phyloP scores from a whole-genome alignment of 2,113 vertebrate species.

The Cyanoliseus patagonus region DNA sequence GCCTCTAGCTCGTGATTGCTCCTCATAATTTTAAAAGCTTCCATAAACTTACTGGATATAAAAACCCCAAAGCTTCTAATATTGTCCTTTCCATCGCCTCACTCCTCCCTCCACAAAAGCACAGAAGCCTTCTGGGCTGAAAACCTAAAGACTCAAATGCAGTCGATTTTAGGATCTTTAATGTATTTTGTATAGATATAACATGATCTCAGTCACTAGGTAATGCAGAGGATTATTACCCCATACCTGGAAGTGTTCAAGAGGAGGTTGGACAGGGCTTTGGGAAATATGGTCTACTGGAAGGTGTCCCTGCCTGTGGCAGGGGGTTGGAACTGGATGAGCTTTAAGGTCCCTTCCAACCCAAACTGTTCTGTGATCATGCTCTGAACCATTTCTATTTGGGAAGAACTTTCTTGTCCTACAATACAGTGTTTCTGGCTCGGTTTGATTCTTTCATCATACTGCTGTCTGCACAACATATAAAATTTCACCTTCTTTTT shows the following conservation, averaged over 20 bases:
- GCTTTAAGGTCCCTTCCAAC: not conserved
- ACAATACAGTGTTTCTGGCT: not conserved
- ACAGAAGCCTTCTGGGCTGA: not conserved
- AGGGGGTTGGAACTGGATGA: not conserved
- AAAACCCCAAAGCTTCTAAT: not conserved
- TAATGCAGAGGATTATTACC: not conserved
- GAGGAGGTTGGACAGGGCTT: not conserved
- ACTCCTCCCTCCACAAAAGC: not conserved
- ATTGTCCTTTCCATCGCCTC: not conserved
- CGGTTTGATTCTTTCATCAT: not conserved
- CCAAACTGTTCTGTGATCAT: not conserved
- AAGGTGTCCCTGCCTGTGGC: not conserved
- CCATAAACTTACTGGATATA: not conserved
- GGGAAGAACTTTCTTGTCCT: not conserved
- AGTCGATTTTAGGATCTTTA: not conserved
- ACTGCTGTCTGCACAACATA: not conserved
- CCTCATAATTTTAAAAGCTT: conserved; percentile 41
- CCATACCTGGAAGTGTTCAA: not conserved
- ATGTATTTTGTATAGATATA: not conserved
- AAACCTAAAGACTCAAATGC: not conserved
- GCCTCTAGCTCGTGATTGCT: not conserved
- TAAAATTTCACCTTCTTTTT: not conserved
- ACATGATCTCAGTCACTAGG: not conserved
- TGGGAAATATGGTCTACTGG: not conserved
- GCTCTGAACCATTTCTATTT: not conserved